phyloP scores from a whole-genome alignment of 2,797 vertebrate species.

The Pipistrellus pipistrellus region DNA sequence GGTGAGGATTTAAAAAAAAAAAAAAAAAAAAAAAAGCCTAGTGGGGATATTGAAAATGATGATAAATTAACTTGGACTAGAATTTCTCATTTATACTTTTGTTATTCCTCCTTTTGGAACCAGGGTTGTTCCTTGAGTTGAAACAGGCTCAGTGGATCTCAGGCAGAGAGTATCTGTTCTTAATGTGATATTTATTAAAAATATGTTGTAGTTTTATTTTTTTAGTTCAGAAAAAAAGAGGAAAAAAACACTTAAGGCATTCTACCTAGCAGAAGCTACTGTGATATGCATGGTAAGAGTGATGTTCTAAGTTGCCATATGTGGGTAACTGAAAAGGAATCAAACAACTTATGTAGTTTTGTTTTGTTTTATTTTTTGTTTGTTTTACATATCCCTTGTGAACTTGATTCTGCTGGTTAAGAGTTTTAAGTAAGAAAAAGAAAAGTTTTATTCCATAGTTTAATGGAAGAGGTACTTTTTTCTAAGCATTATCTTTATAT shows the following conservation, averaged over 20 bases:
- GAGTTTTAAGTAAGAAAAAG: neutral
- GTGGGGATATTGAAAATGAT: neutral
- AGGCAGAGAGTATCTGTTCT: neutral
- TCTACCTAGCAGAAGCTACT: neutral
- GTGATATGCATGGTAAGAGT: neutral
- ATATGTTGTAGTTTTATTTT: neutral
- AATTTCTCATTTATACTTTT: neutral
- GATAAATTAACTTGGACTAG: neutral
- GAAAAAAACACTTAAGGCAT: neutral
- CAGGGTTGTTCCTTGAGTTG: neutral
- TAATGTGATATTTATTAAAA: neutral
- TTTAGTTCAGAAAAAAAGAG: neutral
- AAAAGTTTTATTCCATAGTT: slow-evolving; percentile 2
- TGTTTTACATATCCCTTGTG: neutral
- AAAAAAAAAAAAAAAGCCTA: neutral
- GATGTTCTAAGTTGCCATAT: neutral
- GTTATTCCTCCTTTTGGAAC: neutral
- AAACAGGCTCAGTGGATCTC: neutral
- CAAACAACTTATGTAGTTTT: slow-evolving; percentile 1
- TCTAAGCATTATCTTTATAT: neutral
- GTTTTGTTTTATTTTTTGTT: neutral
- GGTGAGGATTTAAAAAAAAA: neutral
- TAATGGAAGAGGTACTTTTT: neutral
- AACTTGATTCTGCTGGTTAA: neutral
- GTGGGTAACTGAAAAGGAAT: slow-evolving; percentile 16